A percentile compares a stretch with the other conserved stretches of the same genome.
Evolutionary conservation across 2,888 invertebrate species (phyloP).

Genomic region (Drosophila longiperda): DNA sequence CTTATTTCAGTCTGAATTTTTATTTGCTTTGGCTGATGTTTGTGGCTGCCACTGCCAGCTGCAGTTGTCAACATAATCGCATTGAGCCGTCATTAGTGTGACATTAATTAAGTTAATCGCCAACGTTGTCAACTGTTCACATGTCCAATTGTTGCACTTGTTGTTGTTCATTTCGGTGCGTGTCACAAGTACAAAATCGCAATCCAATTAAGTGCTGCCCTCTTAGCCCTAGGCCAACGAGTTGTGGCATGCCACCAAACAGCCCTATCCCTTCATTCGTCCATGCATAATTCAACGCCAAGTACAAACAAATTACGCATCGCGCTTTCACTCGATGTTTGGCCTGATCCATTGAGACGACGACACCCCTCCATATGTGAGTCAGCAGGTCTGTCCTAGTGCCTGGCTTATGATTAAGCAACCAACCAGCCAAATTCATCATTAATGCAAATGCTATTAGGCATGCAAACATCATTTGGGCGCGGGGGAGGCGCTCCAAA

Average conservation of each 20-base stretch:
- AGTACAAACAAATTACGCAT: slow-evolving; percentile 59
- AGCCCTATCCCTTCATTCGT: neutral
- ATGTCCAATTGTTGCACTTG: slow-evolving; percentile 9
- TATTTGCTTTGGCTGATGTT: slow-evolving; percentile 33
- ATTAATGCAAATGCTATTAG: slow-evolving; percentile 66
- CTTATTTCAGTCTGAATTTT: slow-evolving; percentile 66
- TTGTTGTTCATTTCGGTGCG: slow-evolving; percentile 52
- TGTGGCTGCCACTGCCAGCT: slow-evolving; percentile 22
- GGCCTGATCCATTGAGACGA: slow-evolving; percentile 33
- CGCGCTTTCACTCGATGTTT: slow-evolving; percentile 23
- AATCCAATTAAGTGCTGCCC: slow-evolving; percentile 70
- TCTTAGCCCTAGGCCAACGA: slow-evolving; percentile 17
- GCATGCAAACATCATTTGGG: slow-evolving; percentile 54
- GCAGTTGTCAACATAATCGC: slow-evolving; percentile 76
- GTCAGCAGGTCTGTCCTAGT: slow-evolving; percentile 20
- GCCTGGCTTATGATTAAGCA: slow-evolving; percentile 49
- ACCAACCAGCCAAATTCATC: slow-evolving; percentile 56
- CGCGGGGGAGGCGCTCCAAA: neutral
- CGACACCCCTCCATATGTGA: slow-evolving; percentile 12
- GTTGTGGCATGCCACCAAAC: slow-evolving; percentile 10
- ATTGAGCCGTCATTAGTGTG: slow-evolving; percentile 80
- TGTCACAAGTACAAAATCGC: slow-evolving; percentile 71
- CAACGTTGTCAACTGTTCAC: slow-evolving; percentile 24
- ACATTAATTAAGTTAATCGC: slow-evolving; percentile 82
- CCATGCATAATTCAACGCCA: slow-evolving; percentile 54